These are phyloP conservation scores for Danio choprae DNA, from an alignment of 2,797 vertebrate genomes.

Conservation along the genomic window DNA sequence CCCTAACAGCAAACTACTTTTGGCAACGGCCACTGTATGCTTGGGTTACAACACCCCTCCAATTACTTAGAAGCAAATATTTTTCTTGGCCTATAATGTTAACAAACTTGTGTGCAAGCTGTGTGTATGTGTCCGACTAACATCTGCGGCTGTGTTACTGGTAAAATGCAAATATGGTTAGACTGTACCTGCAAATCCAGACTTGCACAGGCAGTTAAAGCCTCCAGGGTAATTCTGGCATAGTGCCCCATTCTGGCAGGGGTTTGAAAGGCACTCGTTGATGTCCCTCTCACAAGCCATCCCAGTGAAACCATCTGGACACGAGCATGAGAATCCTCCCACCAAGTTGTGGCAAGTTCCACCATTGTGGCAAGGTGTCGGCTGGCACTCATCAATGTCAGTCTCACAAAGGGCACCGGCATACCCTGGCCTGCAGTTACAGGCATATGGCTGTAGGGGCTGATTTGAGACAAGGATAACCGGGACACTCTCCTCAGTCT, in stretches of 20 bases:
- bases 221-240: slow-evolving; percentile 94
- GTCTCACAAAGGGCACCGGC: slow-evolving; percentile 87
- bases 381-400: slow-evolving; percentile 93
- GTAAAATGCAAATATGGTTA: slow-evolving; percentile 59
- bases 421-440: slow-evolving; percentile 92
- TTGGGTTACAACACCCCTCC: slow-evolving; percentile 72
- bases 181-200: slow-evolving; percentile 92
- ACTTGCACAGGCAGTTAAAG: slow-evolving; percentile 95
- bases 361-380: slow-evolving; percentile 90
- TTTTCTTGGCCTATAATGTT: slow-evolving; percentile 70
- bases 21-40: slow-evolving; percentile 68
- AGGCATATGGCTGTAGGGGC: slow-evolving; percentile 88
- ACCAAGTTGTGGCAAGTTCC: slow-evolving; percentile 95
- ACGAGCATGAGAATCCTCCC: slow-evolving; percentile 95
- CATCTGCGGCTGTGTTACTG: slow-evolving; percentile 48
- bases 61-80: slow-evolving; percentile 76
- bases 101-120: slow-evolving; percentile 49
- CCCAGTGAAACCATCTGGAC: slow-evolving; percentile 92
- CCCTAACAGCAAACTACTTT: slow-evolving; percentile 69
- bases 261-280: slow-evolving; percentile 94
- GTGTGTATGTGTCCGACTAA: slow-evolving; percentile 33
- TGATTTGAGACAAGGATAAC: slow-evolving; percentile 90
- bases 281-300: slow-evolving; percentile 95
- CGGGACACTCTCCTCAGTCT: slow-evolving; percentile 86
- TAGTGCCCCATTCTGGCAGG: slow-evolving; percentile 88